Percentiles rank a stretch among this genome's conserved stretches.
Conservation (phyloP, 2,888 invertebrate species). For the Amblyjoppa proteus region DNA sequence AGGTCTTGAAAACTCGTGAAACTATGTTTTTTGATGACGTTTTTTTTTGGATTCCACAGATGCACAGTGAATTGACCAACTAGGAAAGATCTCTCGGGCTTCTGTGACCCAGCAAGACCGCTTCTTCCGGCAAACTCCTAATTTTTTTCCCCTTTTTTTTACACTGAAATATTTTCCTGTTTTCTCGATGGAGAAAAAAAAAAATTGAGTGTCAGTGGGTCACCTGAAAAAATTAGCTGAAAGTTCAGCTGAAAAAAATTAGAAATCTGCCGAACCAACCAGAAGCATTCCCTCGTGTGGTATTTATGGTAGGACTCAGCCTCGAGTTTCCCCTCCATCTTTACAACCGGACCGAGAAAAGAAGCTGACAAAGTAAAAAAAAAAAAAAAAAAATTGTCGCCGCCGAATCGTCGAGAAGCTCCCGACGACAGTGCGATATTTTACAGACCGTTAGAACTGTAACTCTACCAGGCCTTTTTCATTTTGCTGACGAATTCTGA, state of each 20-base stretch:
- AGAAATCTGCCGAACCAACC: constrained; percentile 38
- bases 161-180: constrained; percentile 9
- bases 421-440: neutral
- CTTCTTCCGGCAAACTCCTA: neutral
- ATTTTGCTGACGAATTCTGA: constrained; percentile 45
- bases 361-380: neutral
- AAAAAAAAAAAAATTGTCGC: constrained; percentile 10
- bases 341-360: constrained; percentile 3
- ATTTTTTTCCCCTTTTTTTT: constrained; percentile 37
- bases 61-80: neutral
- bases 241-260: constrained; percentile 26
- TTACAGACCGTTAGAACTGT: neutral
- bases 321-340: constrained; percentile 33
- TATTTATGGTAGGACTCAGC: constrained; percentile 53
- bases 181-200: constrained; percentile 24
- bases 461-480: neutral
- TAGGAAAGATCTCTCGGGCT: neutral
- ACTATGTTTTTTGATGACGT: constrained; percentile 5
- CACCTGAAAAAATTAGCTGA: constrained; percentile 34
- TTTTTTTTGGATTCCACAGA: neutral
- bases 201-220: constrained; percentile 61
- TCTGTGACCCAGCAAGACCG: too few relatives aligned
- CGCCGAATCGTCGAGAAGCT: neutral
- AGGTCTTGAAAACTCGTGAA: constrained; percentile 22
- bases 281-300: constrained; percentile 16